Percentiles rank a stretch among this genome's conserved stretches.
Evolutionary conservation across 2,797 vertebrate genomes (phyloP).

Genomic region (Phalanger gymnotis): DNA sequence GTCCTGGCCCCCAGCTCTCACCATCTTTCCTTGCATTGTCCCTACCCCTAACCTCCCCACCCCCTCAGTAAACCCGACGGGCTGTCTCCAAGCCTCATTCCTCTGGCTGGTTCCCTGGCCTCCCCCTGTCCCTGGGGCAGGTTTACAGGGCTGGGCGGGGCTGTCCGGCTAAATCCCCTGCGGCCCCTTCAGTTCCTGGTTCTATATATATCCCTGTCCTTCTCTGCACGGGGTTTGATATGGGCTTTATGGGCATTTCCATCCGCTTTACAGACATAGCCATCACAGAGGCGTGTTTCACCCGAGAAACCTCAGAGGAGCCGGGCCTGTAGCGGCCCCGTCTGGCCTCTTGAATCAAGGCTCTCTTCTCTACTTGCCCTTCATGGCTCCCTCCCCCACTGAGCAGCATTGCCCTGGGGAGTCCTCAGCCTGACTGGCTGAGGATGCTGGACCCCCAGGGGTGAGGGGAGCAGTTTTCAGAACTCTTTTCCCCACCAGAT

Average conservation of each 20-base stretch:
- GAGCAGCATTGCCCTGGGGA: conserved; percentile 80
- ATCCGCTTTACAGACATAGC: conserved; percentile 87
- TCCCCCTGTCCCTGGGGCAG: conserved; percentile 79
- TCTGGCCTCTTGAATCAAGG: conserved; percentile 88
- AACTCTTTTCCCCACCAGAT: conserved; percentile 28
- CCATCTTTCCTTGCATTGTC: conserved; percentile 67
- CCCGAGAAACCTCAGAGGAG: conserved; percentile 87
- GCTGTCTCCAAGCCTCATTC: conserved; percentile 82
- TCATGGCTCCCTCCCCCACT: conserved; percentile 76
- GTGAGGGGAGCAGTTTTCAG: conserved; percentile 45
- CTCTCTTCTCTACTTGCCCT: conserved; percentile 86
- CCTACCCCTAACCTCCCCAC: conserved; percentile 70
- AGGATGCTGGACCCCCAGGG: conserved; percentile 63
- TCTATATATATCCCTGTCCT: conserved; percentile 85
- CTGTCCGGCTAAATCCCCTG: conserved; percentile 82
- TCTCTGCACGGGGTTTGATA: conserved; percentile 86
- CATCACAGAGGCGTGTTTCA: conserved; percentile 87
- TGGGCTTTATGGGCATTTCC: conserved; percentile 89
- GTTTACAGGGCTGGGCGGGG: conserved; percentile 85
- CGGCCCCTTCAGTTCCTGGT: conserved; percentile 86
- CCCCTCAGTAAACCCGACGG: conserved; percentile 71
- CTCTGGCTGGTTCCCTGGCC: conserved; percentile 77
- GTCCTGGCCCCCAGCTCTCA: conserved; percentile 21
- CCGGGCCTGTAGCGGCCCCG: conserved; percentile 84
- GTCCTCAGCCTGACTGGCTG: conserved; percentile 54